Evolutionary conservation across 1,140 invertebrate genomes (phyloP), one percentile per base, ranked within the genome.

Genomic region (Pissodes strobi): DNA sequence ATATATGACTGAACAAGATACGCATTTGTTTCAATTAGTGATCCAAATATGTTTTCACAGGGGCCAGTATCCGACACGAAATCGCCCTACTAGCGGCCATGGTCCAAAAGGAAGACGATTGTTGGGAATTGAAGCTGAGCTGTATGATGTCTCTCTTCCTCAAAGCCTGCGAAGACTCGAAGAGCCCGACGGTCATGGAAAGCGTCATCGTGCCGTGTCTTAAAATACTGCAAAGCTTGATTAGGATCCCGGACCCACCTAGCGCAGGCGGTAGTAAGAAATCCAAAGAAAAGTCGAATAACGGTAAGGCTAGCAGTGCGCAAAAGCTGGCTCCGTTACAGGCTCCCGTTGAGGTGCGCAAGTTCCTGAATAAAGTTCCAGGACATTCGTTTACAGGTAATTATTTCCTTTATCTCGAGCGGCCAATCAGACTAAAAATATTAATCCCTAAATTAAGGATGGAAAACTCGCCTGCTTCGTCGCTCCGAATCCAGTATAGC

Each of bases 121-220:
- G 95, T 77, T 98, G 95, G 95, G 95, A 98, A 78, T 88, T 91
- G 56, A 91, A 95, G 74, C 79, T 98, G 0, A 87, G 92, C 37
- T 93, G 92, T 73, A 90, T 97, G 17, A 90, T 98, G 82, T 85
- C 89, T 55, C 76, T 96, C 21, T 95, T 94, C 73, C 75, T 93
- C 38, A 87, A 90, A 80, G 88, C 84, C 55, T 92, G 82, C 67
- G 85, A 85, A 69, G 86, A 88, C 69, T 87, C 83, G 0, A 85
- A 85, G 63, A 89, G 84, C 74, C 88, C 91, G 1, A 83, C 87
- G 10, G 87, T 93, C 0, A 88, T 91, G 82, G 89, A 92, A 69
- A 86, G 85, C 38, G 84, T 92, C 0, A 88, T 89, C 39, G 75
- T 93, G 53, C 93, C 93, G 0, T 95, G 93, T 75, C 78, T 95